Percentiles rank a stretch among this genome's conserved stretches.
Conservation (phyloP, 2,888 invertebrate genomes). For the Lymantria dispar region DNA sequence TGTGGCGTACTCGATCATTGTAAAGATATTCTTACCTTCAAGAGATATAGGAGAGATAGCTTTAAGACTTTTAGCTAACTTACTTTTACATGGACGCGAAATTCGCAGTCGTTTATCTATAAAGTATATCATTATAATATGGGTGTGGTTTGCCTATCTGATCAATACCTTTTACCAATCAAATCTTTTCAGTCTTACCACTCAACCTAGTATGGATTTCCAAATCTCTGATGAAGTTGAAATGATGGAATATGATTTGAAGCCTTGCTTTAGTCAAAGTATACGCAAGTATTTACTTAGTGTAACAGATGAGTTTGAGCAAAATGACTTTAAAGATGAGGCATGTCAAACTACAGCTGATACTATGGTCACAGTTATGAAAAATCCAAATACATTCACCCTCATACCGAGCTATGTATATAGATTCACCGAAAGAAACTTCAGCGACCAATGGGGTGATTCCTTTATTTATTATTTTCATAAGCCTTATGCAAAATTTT, state of each 20-base stretch:
- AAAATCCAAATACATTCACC: conserved; percentile 1
- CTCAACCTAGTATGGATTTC: conserved; percentile 32
- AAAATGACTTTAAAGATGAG: not conserved
- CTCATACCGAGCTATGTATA: conserved; percentile 3
- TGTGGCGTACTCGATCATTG: conserved; percentile 24
- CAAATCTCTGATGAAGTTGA: conserved; percentile 42
- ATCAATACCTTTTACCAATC: conserved; percentile 38
- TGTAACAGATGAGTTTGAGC: conserved; percentile 2
- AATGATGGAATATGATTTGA: conserved; percentile 26
- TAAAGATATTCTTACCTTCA: conserved; percentile 16
- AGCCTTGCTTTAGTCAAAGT: conserved; percentile 48
- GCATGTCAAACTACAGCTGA: conserved; percentile 15
- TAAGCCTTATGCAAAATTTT: conserved; percentile 7
- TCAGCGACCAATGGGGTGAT: conserved; percentile 6
- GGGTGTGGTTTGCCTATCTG: conserved; percentile 42
- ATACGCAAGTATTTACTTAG: conserved; percentile 23
- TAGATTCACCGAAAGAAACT: not conserved
- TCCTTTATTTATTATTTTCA: conserved; percentile 9
- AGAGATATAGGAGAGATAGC: conserved; percentile 28
- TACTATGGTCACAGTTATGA: not conserved
- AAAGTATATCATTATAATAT: conserved; percentile 28
- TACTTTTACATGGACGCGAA: conserved; percentile 32
- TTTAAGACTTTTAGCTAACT: conserved; percentile 32
- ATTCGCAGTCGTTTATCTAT: conserved; percentile 17
- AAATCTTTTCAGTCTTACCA: conserved; percentile 37